A percentile compares a stretch with the other conserved stretches of the same genome.
Evolutionary conservation across 2,888 invertebrate genomes (phyloP).

Genomic region (Parasteatoda lunata): DNA sequence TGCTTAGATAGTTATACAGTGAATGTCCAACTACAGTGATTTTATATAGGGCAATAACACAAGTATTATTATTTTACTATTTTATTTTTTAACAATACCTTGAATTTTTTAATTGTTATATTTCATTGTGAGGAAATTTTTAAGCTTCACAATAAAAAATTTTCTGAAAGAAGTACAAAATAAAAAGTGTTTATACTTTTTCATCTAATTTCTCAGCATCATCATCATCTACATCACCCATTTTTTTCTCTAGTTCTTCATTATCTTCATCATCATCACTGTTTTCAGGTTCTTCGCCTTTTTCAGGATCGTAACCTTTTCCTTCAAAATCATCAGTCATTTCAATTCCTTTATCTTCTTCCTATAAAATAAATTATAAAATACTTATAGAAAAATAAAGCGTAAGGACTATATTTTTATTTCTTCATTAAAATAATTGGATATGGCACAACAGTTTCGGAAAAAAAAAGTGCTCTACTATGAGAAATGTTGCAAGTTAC

Average conservation of each 20-base stretch:
- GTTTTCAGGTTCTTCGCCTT: constrained; percentile 80
- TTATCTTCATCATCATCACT: constrained; percentile 80
- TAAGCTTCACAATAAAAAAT: no score
- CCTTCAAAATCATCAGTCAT: constrained; percentile 98
- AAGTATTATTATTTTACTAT: no score
- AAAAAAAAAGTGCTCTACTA: background rate
- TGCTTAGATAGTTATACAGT: no score
- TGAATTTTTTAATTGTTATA: no score
- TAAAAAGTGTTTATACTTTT: constrained; percentile 72
- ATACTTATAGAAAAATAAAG: background rate
- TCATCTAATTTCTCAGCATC: constrained; percentile 83
- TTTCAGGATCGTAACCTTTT: constrained; percentile 82
- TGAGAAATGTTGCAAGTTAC: background rate
- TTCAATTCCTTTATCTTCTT: constrained; percentile 93
- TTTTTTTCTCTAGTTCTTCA: constrained; percentile 93
- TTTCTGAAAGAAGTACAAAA: no score
- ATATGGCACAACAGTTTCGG: background rate
- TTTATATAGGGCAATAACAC: no score
- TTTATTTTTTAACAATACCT: no score
- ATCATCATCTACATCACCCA: constrained; percentile 91
- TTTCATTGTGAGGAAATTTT: no score
- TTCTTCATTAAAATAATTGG: background rate
- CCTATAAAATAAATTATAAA: constrained; percentile 74
- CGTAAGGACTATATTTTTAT: background rate
- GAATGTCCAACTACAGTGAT: no score